Evolutionary conservation across 2,888 invertebrate species (phyloP).

Genomic region (Cephus rjabovi): DNA sequence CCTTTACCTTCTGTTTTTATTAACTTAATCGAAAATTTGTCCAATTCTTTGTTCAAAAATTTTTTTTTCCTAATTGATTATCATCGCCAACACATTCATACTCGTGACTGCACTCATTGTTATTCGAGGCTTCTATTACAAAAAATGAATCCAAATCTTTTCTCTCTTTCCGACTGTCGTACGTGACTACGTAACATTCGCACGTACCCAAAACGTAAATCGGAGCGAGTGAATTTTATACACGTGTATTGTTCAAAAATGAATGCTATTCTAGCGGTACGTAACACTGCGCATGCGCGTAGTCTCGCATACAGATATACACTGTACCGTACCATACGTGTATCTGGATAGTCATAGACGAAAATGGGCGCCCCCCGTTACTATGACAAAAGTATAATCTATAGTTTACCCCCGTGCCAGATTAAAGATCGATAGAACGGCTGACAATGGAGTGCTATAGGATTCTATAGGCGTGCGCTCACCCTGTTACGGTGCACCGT

Average conservation of each 20-base stretch:
- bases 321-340: neutral
- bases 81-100: neutral
- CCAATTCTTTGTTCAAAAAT: neutral
- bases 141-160: neutral
- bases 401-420: conserved; percentile 42
- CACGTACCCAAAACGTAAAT: neutral
- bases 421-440: conserved; percentile 52
- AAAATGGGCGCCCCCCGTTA: conserved; percentile 9
- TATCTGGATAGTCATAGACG: neutral
- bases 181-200: neutral
- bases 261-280: neutral
- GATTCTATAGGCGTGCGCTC: conserved; percentile 44
- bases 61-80: neutral
- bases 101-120: neutral
- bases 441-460: conserved; percentile 42
- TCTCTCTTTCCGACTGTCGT: neutral
- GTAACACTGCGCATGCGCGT: neutral
- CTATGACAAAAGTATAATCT: conserved; percentile 39
- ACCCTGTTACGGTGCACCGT: conserved; percentile 26
- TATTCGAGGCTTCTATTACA: neutral
- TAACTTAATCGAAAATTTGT: neutral
- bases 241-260: neutral
- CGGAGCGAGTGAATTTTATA: neutral
- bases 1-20: neutral
- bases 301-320: neutral